phyloP scores from a whole-genome alignment of 2,797 vertebrate genomes.

The Centroberyx gerrardi region DNA sequence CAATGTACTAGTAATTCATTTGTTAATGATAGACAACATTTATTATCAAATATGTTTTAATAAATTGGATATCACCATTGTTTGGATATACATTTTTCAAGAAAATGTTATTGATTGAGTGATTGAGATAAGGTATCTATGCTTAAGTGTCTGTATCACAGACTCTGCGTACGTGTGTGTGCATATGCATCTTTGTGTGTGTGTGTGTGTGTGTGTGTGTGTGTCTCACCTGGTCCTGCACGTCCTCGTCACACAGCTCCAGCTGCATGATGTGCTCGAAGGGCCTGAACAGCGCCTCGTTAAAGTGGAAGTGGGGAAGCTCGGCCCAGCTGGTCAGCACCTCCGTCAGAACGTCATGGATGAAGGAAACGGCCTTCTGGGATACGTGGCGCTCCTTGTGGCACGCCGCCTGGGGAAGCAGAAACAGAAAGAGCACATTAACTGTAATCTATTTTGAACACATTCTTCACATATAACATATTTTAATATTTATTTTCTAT shows the following conservation, averaged over 20 bases:
- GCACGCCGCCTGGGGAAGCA: constrained; percentile 90
- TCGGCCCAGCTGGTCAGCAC: constrained; percentile 94
- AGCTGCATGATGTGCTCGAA: constrained; percentile 98
- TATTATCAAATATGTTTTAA: too few species aligned
- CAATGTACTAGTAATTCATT: too few species aligned
- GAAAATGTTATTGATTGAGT: too few species aligned
- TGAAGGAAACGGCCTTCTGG: constrained; percentile 97
- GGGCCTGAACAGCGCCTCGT: constrained; percentile 95
- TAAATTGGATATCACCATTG: too few species aligned
- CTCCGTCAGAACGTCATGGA: constrained; percentile 96
- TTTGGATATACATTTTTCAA: too few species aligned
- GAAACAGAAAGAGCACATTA: too few species aligned
- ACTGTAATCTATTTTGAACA: not conserved
- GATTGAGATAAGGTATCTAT: too few species aligned
- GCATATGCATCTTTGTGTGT: not conserved
- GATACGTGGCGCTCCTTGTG: constrained; percentile 97
- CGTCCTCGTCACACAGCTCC: constrained; percentile 97
- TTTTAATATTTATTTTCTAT: too few species aligned
- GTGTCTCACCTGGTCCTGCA: constrained; percentile 93
- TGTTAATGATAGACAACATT: too few species aligned
- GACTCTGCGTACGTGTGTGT: not conserved
- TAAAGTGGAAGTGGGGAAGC: constrained; percentile 95
- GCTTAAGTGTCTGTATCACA: too few species aligned
- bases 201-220: not conserved
- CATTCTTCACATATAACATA: too few species aligned